Conservation (phyloP, 2,888 invertebrate genomes). For the Drosophila melanosoma region DNA sequence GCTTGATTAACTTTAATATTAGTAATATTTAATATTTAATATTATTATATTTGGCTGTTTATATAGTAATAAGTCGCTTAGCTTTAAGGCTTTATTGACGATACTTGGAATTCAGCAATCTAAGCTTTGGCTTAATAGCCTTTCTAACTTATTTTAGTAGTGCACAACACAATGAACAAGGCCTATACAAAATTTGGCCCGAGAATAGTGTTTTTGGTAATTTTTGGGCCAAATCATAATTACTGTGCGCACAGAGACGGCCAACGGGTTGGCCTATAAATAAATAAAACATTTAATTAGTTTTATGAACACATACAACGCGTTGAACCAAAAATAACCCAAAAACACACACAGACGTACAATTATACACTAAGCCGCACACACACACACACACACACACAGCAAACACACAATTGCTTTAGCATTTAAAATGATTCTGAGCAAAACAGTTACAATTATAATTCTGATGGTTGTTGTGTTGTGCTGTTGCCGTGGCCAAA, state of each 20-base stretch:
- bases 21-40: no score
- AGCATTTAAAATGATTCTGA: slow-evolving; percentile 50
- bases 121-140: background rate
- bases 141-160: background rate
- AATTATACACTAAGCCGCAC: background rate
- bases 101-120: background rate
- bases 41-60: background rate
- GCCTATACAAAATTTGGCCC: background rate
- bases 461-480: slow-evolving; percentile 15
- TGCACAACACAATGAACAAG: background rate
- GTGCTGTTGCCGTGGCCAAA: slow-evolving; percentile 55
- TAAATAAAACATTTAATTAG: slow-evolving; percentile 73
- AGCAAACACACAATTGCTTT: background rate
- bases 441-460: slow-evolving; percentile 46
- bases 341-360: slow-evolving; percentile 9
- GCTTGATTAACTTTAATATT: background rate
- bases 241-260: slow-evolving; percentile 2
- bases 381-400: slow-evolving; percentile 2
- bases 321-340: slow-evolving; percentile 9
- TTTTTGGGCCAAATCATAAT: slow-evolving; percentile 1
- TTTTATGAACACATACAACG: slow-evolving; percentile 48
- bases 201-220: background rate
- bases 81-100: background rate
- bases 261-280: slow-evolving; percentile 46
- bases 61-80: background rate